Evolutionary conservation across 2,888 invertebrate species (phyloP), one percentile per base, ranked within the genome.

Genomic region (Noctua janthina): DNA sequence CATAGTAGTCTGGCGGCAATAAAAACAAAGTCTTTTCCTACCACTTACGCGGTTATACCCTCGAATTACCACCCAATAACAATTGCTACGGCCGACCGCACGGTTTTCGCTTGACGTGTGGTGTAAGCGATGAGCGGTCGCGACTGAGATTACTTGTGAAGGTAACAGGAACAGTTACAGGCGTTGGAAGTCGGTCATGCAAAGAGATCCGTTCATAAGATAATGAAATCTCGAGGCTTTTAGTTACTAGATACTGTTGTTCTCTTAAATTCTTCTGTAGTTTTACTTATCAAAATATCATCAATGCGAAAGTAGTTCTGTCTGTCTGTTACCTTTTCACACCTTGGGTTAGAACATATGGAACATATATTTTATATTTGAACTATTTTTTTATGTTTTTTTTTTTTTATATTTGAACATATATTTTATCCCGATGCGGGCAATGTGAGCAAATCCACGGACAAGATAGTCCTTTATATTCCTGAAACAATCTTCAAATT

Each of bases 51-150:
- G 92, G 91, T 91, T 92, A 93, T 92, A 91, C 87, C 92, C 89
- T 74, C 79, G 78, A 93, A 94, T 94, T 94, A 94, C 92, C 94
- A 92, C 91, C 92, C 92, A 91, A 93, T 94, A 94, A 94, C 93
- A 93, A 91, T 93, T 93, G 91, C 86, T 83, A 88, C 89, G 85
- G 90, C 89, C 88, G 88, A 91, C 91, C 92, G 91, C 91, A 88
- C 90, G 86, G 89, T 91, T 93, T 92, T 83, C 76, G 74, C 82
- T 81, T 81, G 62, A 69, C 20, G 73, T 74, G 10, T 85, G 84
- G 83, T 66, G 7, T 54, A 84, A 82, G 17, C 2, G 4, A 78
- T 10, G 13, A 76, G 74, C 13, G 5, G 7, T 4, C 43, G 39
- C 66, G 35, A 35, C 2, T 29, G 11, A 4, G 2, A 68, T 8